Percentiles rank a stretch among this genome's conserved stretches.
Conservation (phyloP, 2,113 vertebrate genomes). For the Pluvialis apricaria region DNA sequence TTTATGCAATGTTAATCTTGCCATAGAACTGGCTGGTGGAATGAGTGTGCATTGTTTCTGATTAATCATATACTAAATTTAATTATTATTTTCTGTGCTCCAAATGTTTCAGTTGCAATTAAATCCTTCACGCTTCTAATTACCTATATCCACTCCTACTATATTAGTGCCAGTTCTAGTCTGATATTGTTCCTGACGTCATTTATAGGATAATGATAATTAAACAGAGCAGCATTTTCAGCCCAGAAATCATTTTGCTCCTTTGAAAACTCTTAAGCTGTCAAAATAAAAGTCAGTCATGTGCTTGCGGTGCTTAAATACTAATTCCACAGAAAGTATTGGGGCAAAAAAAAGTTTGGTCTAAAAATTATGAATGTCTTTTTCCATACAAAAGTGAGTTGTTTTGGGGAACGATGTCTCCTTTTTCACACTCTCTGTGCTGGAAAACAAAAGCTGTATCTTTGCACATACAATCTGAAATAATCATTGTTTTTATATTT, state of each 20-base stretch:
- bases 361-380: neutral
- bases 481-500: neutral
- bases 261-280: neutral
- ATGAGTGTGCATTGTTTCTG: neutral
- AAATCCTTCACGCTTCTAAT: neutral
- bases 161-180: neutral
- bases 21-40: neutral
- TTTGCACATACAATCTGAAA: neutral
- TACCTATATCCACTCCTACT: neutral
- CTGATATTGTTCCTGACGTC: neutral
- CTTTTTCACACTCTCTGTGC: fast-evolving
- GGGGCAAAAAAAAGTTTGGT: neutral
- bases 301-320: neutral
- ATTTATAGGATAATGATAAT: neutral
- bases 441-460: neutral
- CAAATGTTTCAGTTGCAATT: neutral
- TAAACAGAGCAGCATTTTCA: neutral
- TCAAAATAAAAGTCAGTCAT: neutral
- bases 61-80: neutral
- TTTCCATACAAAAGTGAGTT: neutral
- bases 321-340: neutral
- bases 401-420: neutral
- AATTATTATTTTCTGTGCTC: neutral
- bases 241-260: neutral
- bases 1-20: neutral